A percentile compares a stretch with the other conserved stretches of the same genome.
Evolutionary conservation across 2,113 vertebrate genomes (phyloP).

Genomic region (Cnemophilus loriae): DNA sequence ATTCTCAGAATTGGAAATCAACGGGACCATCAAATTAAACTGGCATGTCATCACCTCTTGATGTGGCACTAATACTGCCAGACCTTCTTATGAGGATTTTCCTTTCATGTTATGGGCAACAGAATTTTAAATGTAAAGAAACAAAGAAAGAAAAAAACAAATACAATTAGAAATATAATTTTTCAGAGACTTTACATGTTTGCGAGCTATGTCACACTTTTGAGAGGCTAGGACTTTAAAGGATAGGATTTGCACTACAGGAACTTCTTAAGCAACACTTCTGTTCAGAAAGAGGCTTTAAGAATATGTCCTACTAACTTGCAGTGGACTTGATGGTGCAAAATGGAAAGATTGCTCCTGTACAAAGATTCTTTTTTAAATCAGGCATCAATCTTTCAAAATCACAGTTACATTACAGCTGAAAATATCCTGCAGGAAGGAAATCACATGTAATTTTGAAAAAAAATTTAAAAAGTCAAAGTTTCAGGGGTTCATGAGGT

Average conservation of each 20-base stretch:
- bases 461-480: not conserved
- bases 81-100: not conserved
- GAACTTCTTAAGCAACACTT: not conserved
- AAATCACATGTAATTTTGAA: not conserved
- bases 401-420: not conserved
- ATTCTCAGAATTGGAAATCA: not conserved
- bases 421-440: not conserved
- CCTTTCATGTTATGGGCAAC: not conserved
- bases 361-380: not conserved
- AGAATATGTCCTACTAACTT: not conserved
- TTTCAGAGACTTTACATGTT: not conserved
- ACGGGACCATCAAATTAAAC: not conserved
- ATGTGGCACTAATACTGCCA: not conserved
- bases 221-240: not conserved
- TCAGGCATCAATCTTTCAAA: not conserved
- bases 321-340: not conserved
- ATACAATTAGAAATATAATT: not conserved
- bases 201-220: not conserved
- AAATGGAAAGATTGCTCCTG: not conserved
- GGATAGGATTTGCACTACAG: not conserved
- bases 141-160: rapidly evolving
- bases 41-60: not conserved
- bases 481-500: not conserved
- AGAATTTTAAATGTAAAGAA: not conserved
- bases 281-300: not conserved